A percentile compares a stretch with the other conserved stretches of the same genome.
These are phyloP conservation scores for Caenorhabditis brenneri DNA, from an alignment of 1,140 invertebrate genomes.

Conservation along the genomic window DNA sequence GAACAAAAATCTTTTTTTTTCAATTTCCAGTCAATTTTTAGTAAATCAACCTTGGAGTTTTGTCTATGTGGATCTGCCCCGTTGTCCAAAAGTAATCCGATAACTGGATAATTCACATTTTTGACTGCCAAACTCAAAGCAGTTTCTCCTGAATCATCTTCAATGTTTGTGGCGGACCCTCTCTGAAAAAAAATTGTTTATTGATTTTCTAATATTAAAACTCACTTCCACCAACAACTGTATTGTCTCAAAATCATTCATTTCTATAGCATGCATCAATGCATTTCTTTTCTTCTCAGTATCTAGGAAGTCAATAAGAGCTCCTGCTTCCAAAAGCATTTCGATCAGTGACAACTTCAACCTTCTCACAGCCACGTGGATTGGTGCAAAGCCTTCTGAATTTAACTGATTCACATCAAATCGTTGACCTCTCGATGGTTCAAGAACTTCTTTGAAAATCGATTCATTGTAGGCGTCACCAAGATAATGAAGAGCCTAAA, in stretches of 20 bases:
- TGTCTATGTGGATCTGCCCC: constrained; percentile 46
- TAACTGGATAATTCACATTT: constrained; percentile 42
- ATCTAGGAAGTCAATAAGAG: constrained; percentile 34
- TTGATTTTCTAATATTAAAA: neutral
- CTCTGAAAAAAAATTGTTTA: neutral
- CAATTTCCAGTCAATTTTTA: no score
- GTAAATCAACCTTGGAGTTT: constrained; percentile 16
- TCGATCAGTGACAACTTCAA: constrained; percentile 51
- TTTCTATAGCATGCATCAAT: constrained; percentile 48
- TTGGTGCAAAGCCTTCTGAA: constrained; percentile 45
- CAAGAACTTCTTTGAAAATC: constrained; percentile 52
- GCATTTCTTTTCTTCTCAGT: constrained; percentile 34
- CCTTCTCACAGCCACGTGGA: constrained; percentile 51
- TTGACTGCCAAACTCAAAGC: constrained; percentile 25
- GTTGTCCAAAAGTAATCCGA: constrained; percentile 45
- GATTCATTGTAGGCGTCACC: constrained; percentile 53
- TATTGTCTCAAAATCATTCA: constrained; percentile 52
- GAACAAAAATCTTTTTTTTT: no score
- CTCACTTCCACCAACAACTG: constrained; percentile 46
- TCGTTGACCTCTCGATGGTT: neutral
- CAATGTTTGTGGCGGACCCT: constrained; percentile 36
- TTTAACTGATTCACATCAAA: constrained; percentile 45
- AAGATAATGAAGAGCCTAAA: constrained; percentile 49
- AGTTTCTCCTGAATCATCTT: constrained; percentile 46
- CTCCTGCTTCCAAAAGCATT: constrained; percentile 45